phyloP scores from a whole-genome alignment of 1,140 invertebrate genomes.

The Saccostrea cuccullata region DNA sequence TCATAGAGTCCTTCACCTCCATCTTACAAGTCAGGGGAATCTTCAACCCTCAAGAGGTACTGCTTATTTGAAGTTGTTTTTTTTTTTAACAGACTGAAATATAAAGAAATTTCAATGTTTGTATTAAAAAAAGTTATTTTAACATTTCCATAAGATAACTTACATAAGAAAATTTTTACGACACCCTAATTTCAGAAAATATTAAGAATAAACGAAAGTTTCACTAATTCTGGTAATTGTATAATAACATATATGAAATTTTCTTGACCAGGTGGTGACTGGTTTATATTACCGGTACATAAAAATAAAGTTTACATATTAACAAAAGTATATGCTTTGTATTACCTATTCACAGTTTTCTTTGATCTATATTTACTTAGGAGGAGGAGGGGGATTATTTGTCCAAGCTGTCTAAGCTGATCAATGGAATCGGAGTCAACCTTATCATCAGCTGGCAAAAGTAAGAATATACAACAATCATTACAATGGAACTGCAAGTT shows the following conservation, averaged over 20 bases:
- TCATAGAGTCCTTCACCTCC: conserved; percentile 81
- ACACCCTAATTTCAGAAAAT: too few species aligned
- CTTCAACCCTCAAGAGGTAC: conserved; percentile 75
- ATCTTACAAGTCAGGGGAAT: conserved; percentile 79
- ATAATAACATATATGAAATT: neutral
- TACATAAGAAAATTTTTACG: too few species aligned
- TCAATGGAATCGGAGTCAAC: conserved; percentile 81
- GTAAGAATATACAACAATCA: conserved; percentile 68
- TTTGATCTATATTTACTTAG: conserved; percentile 60
- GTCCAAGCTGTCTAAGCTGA: conserved; percentile 80
- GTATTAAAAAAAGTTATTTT: too few species aligned
- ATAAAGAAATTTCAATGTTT: too few species aligned
- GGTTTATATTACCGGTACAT: too few species aligned
- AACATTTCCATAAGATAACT: too few species aligned
- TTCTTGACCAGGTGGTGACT: neutral
- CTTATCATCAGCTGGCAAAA: conserved; percentile 79
- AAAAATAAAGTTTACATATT: neutral
- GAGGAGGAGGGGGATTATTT: conserved; percentile 81
- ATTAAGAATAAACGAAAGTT: too few species aligned
- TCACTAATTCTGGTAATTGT: too few species aligned
- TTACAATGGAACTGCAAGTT: neutral
- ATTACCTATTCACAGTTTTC: neutral
- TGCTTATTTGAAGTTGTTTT: neutral
- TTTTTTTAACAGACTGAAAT: too few species aligned
- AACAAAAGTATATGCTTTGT: neutral